Evolutionary conservation across 2,888 invertebrate species (phyloP).

Genomic region (Andrena bicolor): DNA sequence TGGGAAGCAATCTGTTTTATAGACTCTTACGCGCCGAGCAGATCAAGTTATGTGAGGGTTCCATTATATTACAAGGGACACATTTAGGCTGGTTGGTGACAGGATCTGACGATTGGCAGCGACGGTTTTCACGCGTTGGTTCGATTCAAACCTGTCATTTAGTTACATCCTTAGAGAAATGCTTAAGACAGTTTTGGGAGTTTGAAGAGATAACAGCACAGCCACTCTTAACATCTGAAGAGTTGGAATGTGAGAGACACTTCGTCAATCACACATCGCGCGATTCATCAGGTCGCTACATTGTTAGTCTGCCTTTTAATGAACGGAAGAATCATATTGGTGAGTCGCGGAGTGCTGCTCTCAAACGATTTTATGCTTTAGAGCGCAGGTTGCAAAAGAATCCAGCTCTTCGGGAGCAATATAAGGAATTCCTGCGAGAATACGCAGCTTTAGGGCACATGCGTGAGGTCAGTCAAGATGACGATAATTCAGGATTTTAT

Average conservation of each 20-base stretch:
- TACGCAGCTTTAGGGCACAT: too few species aligned
- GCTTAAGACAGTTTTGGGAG: not conserved
- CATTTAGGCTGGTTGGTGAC: constrained; percentile 11
- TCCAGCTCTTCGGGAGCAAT: too few species aligned
- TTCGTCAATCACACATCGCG: not conserved
- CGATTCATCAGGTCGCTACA: not conserved
- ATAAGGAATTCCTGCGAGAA: too few species aligned
- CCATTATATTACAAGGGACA: not conserved
- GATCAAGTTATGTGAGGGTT: not conserved
- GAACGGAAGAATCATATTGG: not conserved
- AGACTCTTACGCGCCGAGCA: not conserved
- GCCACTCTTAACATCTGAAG: not conserved
- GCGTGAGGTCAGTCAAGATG: too few species aligned
- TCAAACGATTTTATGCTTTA: not conserved
- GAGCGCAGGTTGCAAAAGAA: not conserved
- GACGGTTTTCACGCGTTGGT: too few species aligned
- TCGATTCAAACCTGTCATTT: not conserved
- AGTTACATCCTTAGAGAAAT: not conserved
- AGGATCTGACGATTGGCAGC: not conserved
- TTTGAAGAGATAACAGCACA: not conserved
- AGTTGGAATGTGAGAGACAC: not conserved
- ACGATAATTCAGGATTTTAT: too few species aligned
- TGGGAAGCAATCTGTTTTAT: not conserved
- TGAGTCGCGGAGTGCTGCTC: not conserved
- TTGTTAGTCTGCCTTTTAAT: not conserved